Percentiles rank a stretch among this genome's conserved stretches.
phyloP scores from a whole-genome alignment of 2,797 vertebrate species.

The Anguilla anguilla region DNA sequence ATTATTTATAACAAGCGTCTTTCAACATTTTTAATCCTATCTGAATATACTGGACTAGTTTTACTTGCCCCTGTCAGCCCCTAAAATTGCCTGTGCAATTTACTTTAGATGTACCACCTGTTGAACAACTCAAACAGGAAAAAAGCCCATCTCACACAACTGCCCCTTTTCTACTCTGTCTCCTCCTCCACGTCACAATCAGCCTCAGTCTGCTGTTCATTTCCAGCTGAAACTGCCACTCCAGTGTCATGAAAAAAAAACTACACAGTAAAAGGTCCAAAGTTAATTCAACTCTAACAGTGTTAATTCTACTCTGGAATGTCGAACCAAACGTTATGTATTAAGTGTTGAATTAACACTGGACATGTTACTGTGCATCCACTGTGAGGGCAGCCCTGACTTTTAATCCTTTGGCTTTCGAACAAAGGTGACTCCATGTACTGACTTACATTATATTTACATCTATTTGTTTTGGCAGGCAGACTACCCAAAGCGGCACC shows the following conservation, averaged over 20 bases:
- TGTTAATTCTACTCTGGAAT: too few species aligned
- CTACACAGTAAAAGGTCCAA: too few species aligned
- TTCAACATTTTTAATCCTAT: background rate
- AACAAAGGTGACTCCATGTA: background rate
- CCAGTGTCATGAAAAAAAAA: background rate
- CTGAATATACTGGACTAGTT: background rate
- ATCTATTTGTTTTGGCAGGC: background rate
- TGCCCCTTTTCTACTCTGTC: background rate
- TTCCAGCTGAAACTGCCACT: background rate
- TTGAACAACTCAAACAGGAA: background rate
- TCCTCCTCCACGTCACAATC: conserved; percentile 12
- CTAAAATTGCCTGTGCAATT: background rate
- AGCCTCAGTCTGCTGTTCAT: background rate
- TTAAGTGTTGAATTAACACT: too few species aligned
- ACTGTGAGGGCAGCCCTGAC: background rate
- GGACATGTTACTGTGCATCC: background rate
- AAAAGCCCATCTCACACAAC: background rate
- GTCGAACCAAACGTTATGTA: too few species aligned
- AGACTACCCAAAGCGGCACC: background rate
- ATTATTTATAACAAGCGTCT: background rate
- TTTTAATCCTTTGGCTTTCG: background rate
- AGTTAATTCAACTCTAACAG: too few species aligned
- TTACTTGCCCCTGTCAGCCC: background rate
- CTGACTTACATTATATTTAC: background rate
- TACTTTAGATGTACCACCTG: background rate